Evolutionary conservation across 2,113 vertebrate species (phyloP), one percentile per base, ranked within the genome.

Genomic region (Microtus montanus): DNA sequence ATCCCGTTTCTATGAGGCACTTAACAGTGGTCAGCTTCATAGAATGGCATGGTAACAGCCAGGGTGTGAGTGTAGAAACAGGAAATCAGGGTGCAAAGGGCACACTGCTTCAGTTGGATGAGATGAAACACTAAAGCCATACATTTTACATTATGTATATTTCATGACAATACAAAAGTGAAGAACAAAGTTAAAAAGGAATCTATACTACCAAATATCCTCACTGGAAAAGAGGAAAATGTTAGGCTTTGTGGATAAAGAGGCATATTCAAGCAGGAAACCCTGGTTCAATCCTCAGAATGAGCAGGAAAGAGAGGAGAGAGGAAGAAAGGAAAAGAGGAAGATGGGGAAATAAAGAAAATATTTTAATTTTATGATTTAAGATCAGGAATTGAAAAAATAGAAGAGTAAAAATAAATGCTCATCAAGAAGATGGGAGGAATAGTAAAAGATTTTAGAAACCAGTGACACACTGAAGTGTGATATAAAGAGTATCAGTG

Each of bases 401-500:
- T 11, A 77, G 30, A 75, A 77, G 47, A 83, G 6, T 47, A 95
- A 96, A 95, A 84, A 92, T 78, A 83, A 87, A 77, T 22, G 49
- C 26, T 15, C 24, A 79, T 49, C 35, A 79, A 70, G 17, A 14
- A 75, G 49, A 79, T 24, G 15, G 15, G 71, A 24, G 14, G 90
- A 90, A 70, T 35, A 74, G 47, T 92, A 78, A 95, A 86, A 41
- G 86, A 89, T 22, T 17, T 28, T 17, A 66, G n/a, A 89, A 89
- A 73, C 77, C 41, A 73, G 38, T 87, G 47, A 87, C 70, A 89
- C 10, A 28, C 63, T 24, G 41, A 83, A 70, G 77, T 58, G 47
- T 30, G 79, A 33, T 35, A 77, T 11, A 71, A 38, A 83, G n/a
- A 35, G 44, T 94, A 47, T 64, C n/a, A 77, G 20, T 68, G 74